Conservation (phyloP, 2,797 vertebrate genomes). For the Lepilemur ruficaudatus region DNA sequence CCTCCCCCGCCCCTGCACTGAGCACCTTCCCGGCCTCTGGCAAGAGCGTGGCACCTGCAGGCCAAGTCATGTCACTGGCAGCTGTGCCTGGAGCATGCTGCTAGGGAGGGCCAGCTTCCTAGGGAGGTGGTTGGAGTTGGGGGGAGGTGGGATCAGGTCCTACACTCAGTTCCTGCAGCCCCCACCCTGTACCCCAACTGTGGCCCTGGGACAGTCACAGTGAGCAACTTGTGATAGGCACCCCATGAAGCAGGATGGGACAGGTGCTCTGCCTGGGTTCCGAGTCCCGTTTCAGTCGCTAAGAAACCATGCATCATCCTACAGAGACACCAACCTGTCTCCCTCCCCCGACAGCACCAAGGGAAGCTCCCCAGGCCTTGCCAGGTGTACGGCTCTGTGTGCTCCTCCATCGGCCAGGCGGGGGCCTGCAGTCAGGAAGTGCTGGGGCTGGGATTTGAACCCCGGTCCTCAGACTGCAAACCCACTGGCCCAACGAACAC, state of each 20-base stretch:
- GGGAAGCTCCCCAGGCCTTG: background rate
- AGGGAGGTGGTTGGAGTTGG: background rate
- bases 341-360: fast-evolving
- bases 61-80: too few species aligned
- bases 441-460: background rate
- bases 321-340: background rate
- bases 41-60: fast-evolving
- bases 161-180: background rate
- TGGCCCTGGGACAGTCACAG: background rate
- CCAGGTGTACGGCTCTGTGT: background rate
- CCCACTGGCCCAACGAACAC: fast-evolving
- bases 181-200: background rate
- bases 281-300: background rate
- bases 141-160: background rate
- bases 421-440: background rate
- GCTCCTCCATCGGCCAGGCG: background rate
- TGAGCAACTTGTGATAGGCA: background rate
- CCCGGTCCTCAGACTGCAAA: background rate
- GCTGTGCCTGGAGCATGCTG: background rate
- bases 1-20: fast-evolving
- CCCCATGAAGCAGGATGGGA: fast-evolving
- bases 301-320: background rate
- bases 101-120: background rate
- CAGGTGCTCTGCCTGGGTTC: background rate
- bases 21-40: background rate